These are phyloP conservation scores for Myotis lucifugus DNA, from an alignment of 2,113 vertebrate species.

Conservation along the genomic window DNA sequence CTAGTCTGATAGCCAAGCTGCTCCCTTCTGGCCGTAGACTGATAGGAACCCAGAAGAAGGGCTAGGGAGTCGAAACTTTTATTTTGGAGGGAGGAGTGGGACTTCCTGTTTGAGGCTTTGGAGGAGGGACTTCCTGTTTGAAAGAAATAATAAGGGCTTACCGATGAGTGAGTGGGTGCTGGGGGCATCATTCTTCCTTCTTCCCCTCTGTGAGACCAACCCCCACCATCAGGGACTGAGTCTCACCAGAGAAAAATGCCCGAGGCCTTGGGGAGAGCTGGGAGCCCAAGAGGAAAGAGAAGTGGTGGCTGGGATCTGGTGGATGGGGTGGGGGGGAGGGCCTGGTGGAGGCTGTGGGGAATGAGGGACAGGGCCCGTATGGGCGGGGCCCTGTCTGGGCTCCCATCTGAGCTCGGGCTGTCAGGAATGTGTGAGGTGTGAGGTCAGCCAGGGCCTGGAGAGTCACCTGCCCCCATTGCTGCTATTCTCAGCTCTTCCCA, in stretches of 20 bases:
- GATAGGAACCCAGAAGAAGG: not conserved
- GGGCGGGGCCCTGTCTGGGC: not conserved
- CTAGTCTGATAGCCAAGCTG: not conserved
- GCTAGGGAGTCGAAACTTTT: not conserved
- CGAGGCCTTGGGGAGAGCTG: not conserved
- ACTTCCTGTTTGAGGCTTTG: slow-evolving; percentile 45
- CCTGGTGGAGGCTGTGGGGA: not conserved
- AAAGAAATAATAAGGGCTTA: slow-evolving; percentile 16
- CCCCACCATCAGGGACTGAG: not conserved
- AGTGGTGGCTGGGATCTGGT: no score
- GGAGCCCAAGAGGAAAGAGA: not conserved
- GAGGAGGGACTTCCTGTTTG: slow-evolving; percentile 69
- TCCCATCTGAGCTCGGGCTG: not conserved
- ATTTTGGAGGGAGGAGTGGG: slow-evolving; percentile 58
- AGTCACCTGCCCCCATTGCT: slow-evolving; percentile 65
- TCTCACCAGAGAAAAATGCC: not conserved
- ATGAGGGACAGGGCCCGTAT: not conserved
- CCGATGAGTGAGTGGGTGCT: not conserved
- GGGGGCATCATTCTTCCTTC: not conserved
- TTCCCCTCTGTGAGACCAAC: not conserved
- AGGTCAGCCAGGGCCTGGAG: slow-evolving; percentile 32
- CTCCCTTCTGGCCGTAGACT: slow-evolving; percentile 13
- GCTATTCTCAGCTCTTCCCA: slow-evolving; percentile 69
- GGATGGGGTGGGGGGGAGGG: not conserved
- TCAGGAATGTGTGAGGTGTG: slow-evolving; percentile 67